Base-by-base conservation (phyloP, 2,888 invertebrate species). In the Galerucella nymphaeae region DNA sequence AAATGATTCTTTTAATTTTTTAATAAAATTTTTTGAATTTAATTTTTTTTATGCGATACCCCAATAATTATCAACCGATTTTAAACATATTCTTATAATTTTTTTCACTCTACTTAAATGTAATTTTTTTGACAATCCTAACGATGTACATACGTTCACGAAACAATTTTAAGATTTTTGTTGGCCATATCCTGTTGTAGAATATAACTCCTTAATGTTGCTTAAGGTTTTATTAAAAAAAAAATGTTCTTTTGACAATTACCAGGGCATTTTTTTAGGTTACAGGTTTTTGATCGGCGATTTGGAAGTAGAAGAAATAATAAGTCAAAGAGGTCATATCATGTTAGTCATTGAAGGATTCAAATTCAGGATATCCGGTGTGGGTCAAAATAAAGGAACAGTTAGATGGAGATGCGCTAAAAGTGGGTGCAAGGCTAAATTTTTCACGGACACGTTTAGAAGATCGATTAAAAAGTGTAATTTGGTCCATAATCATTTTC, bases 351-450 rank as follows among this genome's bases (percentile, higher is more conserved):
- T 61, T 42, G 41, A 61, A 41, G 61, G 61, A 41, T 38, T 41
- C 16, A 61, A 61, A 41, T 61, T 61, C 41, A 61, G 61, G 42
- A 61, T 61, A 61, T 61, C 61, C 13, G 61, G 61, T 6, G 18
- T 61, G 2, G 48, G 50, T 23, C 68, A 59, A 68, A 61, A 61
- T 11, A 41, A 20, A 68, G 65, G 65, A 10, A 50, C 53, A 0
- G 18, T 68, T 16, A 61, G 45, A 16, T 68, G 68, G 68, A 68
- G 68, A 10, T 68, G 68, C 18, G 59, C 61, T 0, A 61, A 50
- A 30, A 50, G 48, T 8, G 58, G 48, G 0, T 68, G 68, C 58
- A 61, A 58, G 14, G 61, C 59, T 5, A 61, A 50, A 61, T 68
- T 68, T 68, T 68, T 48, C 20, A 68, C 48, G 30, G 59, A 68